Conservation (phyloP, 53 echinoderm and acorn worm species). For the Paracentrotus lividus region DNA sequence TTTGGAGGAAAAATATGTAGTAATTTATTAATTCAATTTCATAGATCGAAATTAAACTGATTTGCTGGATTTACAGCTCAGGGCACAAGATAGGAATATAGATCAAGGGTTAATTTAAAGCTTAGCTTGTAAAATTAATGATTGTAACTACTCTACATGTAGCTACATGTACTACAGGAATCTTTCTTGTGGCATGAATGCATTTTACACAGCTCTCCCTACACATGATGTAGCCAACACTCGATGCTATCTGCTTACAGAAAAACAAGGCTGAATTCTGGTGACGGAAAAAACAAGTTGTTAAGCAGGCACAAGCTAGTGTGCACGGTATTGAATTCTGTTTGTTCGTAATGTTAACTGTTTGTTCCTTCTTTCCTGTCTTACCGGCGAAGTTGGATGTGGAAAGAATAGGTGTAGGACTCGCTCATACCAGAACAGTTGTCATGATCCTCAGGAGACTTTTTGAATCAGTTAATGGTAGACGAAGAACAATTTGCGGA, state of each 20-base stretch:
- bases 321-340: constrained; percentile 46
- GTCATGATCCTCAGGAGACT: too few relatives aligned
- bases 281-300: neutral
- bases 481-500: too few relatives aligned
- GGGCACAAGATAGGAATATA: too few relatives aligned
- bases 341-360: constrained; percentile 50
- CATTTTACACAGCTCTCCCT: neutral
- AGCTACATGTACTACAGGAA: neutral
- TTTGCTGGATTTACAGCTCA: neutral
- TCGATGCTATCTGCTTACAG: neutral
- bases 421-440: too few relatives aligned
- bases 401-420: neutral
- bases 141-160: too few relatives aligned
- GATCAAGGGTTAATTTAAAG: too few relatives aligned
- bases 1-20: too few relatives aligned
- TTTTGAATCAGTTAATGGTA: too few relatives aligned
- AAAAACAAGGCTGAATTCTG: neutral
- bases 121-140: neutral
- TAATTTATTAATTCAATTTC: too few relatives aligned
- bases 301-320: constrained; percentile 12
- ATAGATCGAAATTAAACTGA: too few relatives aligned
- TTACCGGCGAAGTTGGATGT: neutral
- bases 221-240: neutral
- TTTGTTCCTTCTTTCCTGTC: neutral
- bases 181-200: neutral